A percentile compares a stretch with the other conserved stretches of the same genome.
Conservation (phyloP, 2,113 vertebrate species). For the Paradoxurus hermaphroditus region DNA sequence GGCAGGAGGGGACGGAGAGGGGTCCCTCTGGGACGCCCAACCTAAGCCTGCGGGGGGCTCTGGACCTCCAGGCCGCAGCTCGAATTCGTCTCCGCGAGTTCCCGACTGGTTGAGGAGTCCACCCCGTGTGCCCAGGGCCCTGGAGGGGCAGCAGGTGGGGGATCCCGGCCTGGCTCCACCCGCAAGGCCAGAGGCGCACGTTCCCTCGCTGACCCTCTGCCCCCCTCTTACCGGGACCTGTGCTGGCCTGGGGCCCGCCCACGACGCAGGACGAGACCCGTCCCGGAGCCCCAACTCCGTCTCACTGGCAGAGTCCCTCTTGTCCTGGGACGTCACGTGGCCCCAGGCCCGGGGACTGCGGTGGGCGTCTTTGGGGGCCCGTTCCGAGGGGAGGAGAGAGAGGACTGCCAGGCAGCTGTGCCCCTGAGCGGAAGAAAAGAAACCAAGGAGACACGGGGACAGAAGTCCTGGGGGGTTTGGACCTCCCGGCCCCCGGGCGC, state of each 20-base stretch:
- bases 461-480: not conserved
- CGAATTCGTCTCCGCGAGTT: not conserved
- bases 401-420: too few relatives aligned
- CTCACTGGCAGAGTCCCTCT: not conserved
- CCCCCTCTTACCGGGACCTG: not conserved
- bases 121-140: not conserved
- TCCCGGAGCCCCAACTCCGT: not conserved
- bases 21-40: accelerated
- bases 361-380: not conserved
- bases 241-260: accelerated
- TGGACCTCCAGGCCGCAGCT: not conserved
- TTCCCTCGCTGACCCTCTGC: not conserved
- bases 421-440: not conserved
- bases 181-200: not conserved
- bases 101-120: accelerated
- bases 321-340: not conserved
- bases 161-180: not conserved
- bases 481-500: not conserved
- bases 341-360: not conserved
- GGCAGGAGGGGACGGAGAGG: not conserved
- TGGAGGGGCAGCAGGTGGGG: not conserved
- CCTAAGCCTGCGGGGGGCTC: not conserved
- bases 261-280: accelerated
- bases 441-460: accelerated
- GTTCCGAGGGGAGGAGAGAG: not conserved